phyloP scores from a whole-genome alignment of 2,113 vertebrate genomes.

The Microcebus lehilahytsara region DNA sequence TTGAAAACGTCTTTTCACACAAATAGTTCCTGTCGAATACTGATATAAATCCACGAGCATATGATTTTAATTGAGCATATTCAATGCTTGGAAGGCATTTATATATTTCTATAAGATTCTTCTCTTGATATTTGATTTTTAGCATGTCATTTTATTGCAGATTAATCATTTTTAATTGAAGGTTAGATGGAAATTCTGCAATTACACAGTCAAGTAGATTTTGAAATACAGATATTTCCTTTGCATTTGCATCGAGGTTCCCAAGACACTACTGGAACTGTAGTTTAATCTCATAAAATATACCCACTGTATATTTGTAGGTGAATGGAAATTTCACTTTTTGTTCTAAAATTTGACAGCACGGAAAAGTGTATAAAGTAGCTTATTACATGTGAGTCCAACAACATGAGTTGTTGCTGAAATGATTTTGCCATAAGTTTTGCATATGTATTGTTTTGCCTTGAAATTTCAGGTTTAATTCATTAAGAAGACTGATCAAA shows the following conservation, averaged over 20 bases:
- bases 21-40: background rate
- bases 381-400: background rate
- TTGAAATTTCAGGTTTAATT: slow-evolving; percentile 11
- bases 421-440: background rate
- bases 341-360: background rate
- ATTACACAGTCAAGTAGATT: background rate
- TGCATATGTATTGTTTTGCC: background rate
- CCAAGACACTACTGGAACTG: background rate
- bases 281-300: background rate
- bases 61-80: background rate
- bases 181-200: background rate
- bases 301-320: background rate
- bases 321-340: background rate
- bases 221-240: background rate
- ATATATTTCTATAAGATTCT: background rate
- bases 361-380: background rate
- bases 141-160: background rate
- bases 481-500: background rate
- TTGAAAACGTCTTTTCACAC: background rate
- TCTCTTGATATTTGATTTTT: background rate
- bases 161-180: background rate
- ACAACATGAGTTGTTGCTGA: background rate
- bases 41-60: background rate
- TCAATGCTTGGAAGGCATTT: background rate
- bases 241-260: background rate